These are phyloP conservation scores for Tinamus major DNA, from an alignment of 2,797 vertebrate species.

Conservation along the genomic window DNA sequence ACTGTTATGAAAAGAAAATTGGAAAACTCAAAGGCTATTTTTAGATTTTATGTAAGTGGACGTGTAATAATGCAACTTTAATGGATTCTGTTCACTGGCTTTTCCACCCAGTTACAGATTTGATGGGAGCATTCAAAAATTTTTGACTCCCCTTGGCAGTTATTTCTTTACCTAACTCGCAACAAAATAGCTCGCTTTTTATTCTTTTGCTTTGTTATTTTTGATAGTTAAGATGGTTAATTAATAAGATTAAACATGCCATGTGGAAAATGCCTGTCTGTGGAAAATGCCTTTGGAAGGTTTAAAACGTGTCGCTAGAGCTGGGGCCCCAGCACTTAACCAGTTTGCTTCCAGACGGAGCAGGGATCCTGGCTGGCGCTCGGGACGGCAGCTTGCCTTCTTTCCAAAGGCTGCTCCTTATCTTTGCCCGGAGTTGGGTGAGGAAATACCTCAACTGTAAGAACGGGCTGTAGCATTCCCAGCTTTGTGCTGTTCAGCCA, in stretches of 20 bases:
- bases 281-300: conserved; percentile 2
- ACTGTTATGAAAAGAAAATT: conserved; percentile 71
- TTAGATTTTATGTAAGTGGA: conserved; percentile 74
- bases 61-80: conserved; percentile 60
- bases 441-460: conserved; percentile 21
- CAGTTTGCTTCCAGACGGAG: background rate
- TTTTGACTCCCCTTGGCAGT: conserved; percentile 14
- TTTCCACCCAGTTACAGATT: conserved; percentile 27
- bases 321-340: background rate
- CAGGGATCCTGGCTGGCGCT: background rate
- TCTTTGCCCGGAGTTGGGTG: background rate
- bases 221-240: conserved; percentile 22
- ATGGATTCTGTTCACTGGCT: conserved; percentile 66
- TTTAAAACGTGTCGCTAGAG: conserved; percentile 8
- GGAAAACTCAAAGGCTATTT: conserved; percentile 57
- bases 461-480: background rate
- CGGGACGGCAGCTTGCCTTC: background rate
- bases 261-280: conserved; percentile 45
- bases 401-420: conserved; percentile 16
- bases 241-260: conserved; percentile 37
- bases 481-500: background rate
- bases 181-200: conserved; percentile 10
- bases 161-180: conserved; percentile 37
- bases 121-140: conserved; percentile 16
- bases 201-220: background rate